phyloP scores from a whole-genome alignment of 2,113 vertebrate species.

The Gopherus flavomarginatus region DNA sequence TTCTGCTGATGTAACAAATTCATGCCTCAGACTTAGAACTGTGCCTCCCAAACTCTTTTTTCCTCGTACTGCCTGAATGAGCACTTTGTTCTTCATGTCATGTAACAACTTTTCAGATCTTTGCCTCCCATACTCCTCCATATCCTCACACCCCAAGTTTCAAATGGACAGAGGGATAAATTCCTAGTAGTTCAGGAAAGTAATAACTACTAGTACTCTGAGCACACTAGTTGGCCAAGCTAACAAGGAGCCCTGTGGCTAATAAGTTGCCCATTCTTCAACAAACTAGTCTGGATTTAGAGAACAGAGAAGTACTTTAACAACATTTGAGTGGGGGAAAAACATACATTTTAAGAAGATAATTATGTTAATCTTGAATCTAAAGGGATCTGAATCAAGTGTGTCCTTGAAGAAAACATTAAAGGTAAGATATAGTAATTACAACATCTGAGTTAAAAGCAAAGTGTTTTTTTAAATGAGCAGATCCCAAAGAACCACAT shows the following conservation, averaged over 20 bases:
- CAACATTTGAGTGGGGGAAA: neutral
- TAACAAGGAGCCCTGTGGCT: neutral
- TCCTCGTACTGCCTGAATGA: neutral
- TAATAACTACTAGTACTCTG: neutral
- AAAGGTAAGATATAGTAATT: neutral
- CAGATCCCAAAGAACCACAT: neutral
- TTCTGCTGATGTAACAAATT: neutral
- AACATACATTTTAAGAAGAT: neutral
- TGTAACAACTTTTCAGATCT: neutral
- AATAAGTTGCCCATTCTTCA: neutral
- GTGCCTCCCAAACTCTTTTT: neutral
- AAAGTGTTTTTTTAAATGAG: neutral
- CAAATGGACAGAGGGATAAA: neutral
- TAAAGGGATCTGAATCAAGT: neutral
- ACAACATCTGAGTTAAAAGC: neutral
- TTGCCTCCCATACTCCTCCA: neutral
- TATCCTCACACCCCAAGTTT: neutral
- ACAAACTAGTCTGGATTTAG: neutral
- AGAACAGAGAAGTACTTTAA: neutral
- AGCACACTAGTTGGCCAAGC: neutral
- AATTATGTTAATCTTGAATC: neutral
- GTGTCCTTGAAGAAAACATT: neutral
- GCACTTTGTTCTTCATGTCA: rapidly evolving
- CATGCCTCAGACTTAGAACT: neutral
- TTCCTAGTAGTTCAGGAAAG: neutral